A percentile compares a stretch with the other conserved stretches of the same genome.
Evolutionary conservation across 1,140 invertebrate genomes (phyloP).

Genomic region (Aphaenogaster ashmeadi): DNA sequence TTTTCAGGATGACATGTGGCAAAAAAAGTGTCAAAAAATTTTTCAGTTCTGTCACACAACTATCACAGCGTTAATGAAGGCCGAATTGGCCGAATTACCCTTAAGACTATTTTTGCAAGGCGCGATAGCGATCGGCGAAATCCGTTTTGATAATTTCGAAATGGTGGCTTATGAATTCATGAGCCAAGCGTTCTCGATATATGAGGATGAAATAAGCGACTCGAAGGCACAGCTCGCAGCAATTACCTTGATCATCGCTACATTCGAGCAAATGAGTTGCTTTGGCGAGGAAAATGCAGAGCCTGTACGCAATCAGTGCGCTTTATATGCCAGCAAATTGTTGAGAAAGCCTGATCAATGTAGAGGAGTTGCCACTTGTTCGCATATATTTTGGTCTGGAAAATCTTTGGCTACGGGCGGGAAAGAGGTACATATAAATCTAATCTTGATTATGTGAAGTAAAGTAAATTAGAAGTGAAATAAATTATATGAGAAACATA

Average conservation of each 20-base stretch:
- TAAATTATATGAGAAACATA: neutral
- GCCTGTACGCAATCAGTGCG: slow-evolving; percentile 97
- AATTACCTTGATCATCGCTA: slow-evolving; percentile 98
- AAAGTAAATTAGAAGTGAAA: neutral
- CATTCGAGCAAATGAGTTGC: slow-evolving; percentile 97
- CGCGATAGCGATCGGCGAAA: slow-evolving; percentile 96
- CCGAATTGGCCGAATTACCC: slow-evolving; percentile 97
- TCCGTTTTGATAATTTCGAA: slow-evolving; percentile 97
- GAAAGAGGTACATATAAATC: slow-evolving; percentile 88
- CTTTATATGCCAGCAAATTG: slow-evolving; percentile 97
- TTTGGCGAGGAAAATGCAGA: slow-evolving; percentile 99
- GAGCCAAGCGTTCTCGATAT: slow-evolving; percentile 98
- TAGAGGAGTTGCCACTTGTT: slow-evolving; percentile 95
- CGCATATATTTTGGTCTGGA: slow-evolving; percentile 99
- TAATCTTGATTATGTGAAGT: neutral
- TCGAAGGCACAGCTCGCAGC: slow-evolving; percentile 98
- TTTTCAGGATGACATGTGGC: slow-evolving; percentile 97
- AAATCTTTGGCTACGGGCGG: slow-evolving; percentile 91
- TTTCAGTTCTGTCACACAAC: slow-evolving; percentile 99
- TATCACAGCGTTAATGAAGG: slow-evolving; percentile 97
- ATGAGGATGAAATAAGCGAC: slow-evolving; percentile 99
- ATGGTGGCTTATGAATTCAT: slow-evolving; percentile 99
- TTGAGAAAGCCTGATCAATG: slow-evolving; percentile 99
- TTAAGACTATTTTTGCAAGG: slow-evolving; percentile 98
- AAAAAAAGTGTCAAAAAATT: slow-evolving; percentile 99